These are phyloP conservation scores for Centropus bengalensis DNA, from an alignment of 2,113 vertebrate genomes.

Conservation along the genomic window DNA sequence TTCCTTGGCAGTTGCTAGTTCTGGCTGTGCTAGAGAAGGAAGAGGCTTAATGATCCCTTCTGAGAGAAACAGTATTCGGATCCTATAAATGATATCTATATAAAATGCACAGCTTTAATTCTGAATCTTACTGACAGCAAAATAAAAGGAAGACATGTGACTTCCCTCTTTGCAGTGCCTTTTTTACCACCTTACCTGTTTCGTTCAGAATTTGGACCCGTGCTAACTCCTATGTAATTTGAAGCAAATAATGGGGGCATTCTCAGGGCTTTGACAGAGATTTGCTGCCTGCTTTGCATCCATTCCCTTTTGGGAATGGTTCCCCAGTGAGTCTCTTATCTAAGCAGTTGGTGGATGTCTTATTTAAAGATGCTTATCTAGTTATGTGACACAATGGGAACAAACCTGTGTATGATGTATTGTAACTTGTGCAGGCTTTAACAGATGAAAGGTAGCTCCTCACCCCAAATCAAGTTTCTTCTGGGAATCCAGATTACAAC, in stretches of 20 bases:
- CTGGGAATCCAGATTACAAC: neutral
- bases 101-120: neutral
- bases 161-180: neutral
- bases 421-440: conserved; percentile 10
- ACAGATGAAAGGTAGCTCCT: neutral
- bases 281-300: neutral
- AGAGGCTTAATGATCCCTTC: neutral
- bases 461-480: neutral
- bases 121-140: neutral
- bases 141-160: neutral
- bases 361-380: conserved; percentile 29
- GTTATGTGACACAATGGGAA: neutral
- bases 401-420: neutral
- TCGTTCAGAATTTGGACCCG: neutral
- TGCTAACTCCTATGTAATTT: neutral
- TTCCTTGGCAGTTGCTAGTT: neutral
- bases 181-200: neutral
- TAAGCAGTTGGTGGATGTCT: neutral
- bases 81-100: neutral
- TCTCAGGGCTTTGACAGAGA: neutral
- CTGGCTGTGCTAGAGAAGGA: neutral
- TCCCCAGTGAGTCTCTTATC: neutral
- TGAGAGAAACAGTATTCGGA: neutral
- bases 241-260: neutral
- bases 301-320: neutral